Evolutionary conservation across 2,113 vertebrate genomes (phyloP), one percentile per base, ranked within the genome.

Genomic region (Trematomus loennbergii): DNA sequence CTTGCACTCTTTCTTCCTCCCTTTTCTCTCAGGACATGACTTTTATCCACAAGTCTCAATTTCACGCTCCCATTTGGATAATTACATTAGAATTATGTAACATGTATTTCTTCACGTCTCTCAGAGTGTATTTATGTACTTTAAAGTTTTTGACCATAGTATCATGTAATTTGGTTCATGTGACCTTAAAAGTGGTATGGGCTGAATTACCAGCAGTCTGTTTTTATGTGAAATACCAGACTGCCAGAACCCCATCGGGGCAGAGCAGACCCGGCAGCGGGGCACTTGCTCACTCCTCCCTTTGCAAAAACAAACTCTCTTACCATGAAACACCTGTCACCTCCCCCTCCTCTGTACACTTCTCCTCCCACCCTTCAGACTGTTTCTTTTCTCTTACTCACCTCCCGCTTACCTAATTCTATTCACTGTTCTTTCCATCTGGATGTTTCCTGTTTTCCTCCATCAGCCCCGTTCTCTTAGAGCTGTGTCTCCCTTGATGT

Each of bases 291-390:
- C 84, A 78, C 88, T 86, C 90, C 86, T 87, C 85, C 90, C 81
- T 63, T 85, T 91, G 73, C 87, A 87, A 88, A 90, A 93, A 93
- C 86, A 92, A 91, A 89, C 87, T 82, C n/a, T 75, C 40, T 82
- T 84, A 85, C 87, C 71, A 74, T 59, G 61, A 88, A 83, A 82
- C 90, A 90, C 91, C 87, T 91, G 89, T 76, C 63, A 40, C 46
- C 52, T 25, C 69, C 60, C 52, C 15, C 48, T 12, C 16, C 22
- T 52, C 18, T 22, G 65, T 61, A 57, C 66, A 43, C 36, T 36
- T 6, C 36, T 36, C 36, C 63, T 5, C 16, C 33, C 18, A 49
- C 7, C 13, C 48, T 17, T 29, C 33, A 22, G 29, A 15, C 18
- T 64, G 67, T 66, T 60, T 74, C 10, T 76, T 84, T 53, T 65